Percentiles rank a stretch among this genome's conserved stretches.
Evolutionary conservation across 1,140 invertebrate genomes (phyloP).

Genomic region (Drosophila sp.): DNA sequence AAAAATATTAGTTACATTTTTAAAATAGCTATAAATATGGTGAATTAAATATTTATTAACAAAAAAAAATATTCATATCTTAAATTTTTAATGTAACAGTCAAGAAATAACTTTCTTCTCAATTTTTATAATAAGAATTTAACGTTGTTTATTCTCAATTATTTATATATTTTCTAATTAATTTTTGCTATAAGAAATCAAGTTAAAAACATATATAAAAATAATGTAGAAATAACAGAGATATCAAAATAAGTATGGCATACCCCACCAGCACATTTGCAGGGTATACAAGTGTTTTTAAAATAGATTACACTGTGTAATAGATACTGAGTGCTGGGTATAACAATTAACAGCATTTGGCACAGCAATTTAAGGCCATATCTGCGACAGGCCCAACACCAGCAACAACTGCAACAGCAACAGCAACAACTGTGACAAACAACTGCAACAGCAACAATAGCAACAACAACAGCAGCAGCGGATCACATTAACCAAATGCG

Average conservation of each 20-base stretch:
- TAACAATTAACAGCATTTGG: constrained; percentile 62
- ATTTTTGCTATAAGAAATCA: too few relatives aligned
- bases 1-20: too few relatives aligned
- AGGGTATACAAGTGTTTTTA: neutral
- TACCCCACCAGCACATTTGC: neutral
- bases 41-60: too few relatives aligned
- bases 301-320: neutral
- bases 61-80: too few relatives aligned
- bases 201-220: too few relatives aligned
- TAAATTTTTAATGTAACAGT: too few relatives aligned
- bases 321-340: constrained; percentile 13
- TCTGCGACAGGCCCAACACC: constrained; percentile 43
- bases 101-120: too few relatives aligned
- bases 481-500: constrained; percentile 79
- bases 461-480: constrained; percentile 44
- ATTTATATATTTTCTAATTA: too few relatives aligned
- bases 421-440: constrained; percentile 10
- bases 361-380: constrained; percentile 71
- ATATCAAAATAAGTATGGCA: neutral
- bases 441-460: constrained; percentile 35
- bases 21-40: too few relatives aligned
- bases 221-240: too few relatives aligned
- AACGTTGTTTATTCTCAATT: too few relatives aligned
- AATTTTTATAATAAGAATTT: too few relatives aligned
- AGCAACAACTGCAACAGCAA: constrained; percentile 3